These are phyloP conservation scores for Aphelenchoides fujianensis DNA, from an alignment of 1,140 invertebrate species.

Conservation along the genomic window DNA sequence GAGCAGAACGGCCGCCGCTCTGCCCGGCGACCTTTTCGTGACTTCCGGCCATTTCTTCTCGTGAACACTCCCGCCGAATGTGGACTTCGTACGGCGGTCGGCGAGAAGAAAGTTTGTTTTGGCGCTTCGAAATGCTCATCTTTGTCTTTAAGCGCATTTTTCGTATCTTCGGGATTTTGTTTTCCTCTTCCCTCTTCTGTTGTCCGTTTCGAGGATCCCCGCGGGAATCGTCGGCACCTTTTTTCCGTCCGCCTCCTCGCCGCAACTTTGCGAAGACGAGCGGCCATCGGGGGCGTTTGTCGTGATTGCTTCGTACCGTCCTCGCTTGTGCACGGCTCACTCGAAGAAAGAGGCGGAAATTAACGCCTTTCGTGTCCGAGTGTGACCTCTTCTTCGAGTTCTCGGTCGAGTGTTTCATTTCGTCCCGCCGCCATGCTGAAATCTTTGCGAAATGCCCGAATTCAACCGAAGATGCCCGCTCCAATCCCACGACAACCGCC, in stretches of 20 bases:
- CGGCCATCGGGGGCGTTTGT: neutral
- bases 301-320: neutral
- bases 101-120: too few species aligned
- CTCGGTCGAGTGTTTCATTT: too few species aligned
- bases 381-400: too few species aligned
- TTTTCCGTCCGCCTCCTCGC: neutral
- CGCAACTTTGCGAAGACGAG: neutral
- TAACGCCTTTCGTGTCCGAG: too few species aligned
- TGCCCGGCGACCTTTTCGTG: neutral
- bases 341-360: too few species aligned
- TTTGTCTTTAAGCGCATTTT: slow-evolving; percentile 1
- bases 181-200: neutral
- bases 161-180: neutral
- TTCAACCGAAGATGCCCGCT: too few species aligned
- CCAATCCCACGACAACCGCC: too few species aligned
- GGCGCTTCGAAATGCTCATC: neutral
- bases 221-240: neutral
- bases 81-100: too few species aligned
- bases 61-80: neutral
- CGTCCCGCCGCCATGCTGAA: too few species aligned
- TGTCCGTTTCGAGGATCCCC: too few species aligned
- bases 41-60: neutral
- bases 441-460: neutral
- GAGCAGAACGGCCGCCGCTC: neutral
- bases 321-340: too few species aligned